These are phyloP conservation scores for Clavelina lepadiformis DNA, from an alignment of 23 tunicate genomes.

Conservation along the genomic window DNA sequence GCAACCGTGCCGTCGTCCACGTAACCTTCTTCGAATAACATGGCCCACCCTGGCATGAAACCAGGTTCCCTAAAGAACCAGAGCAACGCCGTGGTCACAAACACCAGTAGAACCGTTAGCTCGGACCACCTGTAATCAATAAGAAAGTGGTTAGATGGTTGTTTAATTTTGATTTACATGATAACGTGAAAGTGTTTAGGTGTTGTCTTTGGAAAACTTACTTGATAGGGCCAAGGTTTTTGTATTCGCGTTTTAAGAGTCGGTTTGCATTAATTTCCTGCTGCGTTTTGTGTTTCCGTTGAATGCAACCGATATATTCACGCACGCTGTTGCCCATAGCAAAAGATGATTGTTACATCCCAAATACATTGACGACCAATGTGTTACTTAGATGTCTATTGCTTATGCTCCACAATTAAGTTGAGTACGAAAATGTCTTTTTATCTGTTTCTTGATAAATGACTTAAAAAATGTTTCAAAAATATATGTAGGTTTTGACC, in stretches of 20 bases:
- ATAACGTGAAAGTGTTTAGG: too few species aligned
- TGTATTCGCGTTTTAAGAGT: not conserved
- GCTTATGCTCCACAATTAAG: too few species aligned
- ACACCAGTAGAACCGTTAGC: slow-evolving; percentile 4
- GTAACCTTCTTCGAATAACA: slow-evolving; percentile 14
- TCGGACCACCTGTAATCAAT: slow-evolving; percentile 26
- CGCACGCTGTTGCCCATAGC: slow-evolving; percentile 1
- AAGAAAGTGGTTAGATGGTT: too few species aligned
- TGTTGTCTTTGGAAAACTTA: too few species aligned
- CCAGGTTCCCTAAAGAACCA: slow-evolving; percentile 62
- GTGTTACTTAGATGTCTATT: too few species aligned
- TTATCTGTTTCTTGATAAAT: too few species aligned
- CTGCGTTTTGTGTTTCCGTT: not conserved
- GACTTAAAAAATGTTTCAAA: too few species aligned
- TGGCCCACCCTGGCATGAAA: slow-evolving; percentile 37
- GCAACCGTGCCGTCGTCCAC: slow-evolving; percentile 44
- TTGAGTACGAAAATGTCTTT: too few species aligned
- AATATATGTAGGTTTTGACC: too few species aligned
- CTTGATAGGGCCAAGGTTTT: slow-evolving; percentile 2
- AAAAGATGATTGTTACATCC: too few species aligned
- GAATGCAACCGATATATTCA: not conserved
- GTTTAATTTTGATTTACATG: too few species aligned
- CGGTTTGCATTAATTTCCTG: not conserved
- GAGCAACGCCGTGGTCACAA: slow-evolving; percentile 18
- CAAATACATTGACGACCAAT: too few species aligned